Conservation (phyloP, 2,797 vertebrate species). For the Selene dorsalis region DNA sequence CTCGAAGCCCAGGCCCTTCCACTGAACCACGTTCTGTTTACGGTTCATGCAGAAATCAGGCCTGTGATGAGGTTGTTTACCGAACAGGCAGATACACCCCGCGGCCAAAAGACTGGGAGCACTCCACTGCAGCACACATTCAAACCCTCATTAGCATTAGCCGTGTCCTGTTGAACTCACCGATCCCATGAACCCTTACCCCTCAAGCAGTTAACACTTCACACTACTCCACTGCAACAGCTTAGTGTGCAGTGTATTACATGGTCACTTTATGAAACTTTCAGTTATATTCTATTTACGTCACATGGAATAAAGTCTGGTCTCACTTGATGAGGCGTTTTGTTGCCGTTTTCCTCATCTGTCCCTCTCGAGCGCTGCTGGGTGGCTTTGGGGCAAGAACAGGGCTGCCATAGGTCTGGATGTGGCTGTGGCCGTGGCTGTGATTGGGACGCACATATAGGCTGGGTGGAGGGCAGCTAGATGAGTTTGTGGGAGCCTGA, state of each 20-base stretch:
- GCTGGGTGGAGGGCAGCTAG: conserved; percentile 74
- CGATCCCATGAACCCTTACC: conserved; percentile 49
- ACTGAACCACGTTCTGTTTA: conserved; percentile 83
- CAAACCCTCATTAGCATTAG: conserved; percentile 73
- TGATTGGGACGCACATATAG: conserved; percentile 73
- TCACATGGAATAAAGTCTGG: conserved; percentile 12
- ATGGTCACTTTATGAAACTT: conserved; percentile 20
- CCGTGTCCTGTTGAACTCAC: conserved; percentile 69
- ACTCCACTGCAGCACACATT: conserved; percentile 64
- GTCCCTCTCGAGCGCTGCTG: conserved; percentile 81
- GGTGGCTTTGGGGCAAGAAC: conserved; percentile 82
- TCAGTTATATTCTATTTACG: not conserved
- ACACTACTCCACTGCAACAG: conserved; percentile 27
- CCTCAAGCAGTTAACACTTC: no score
- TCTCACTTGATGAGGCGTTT: conserved; percentile 91
- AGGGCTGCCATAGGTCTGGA: conserved; percentile 74
- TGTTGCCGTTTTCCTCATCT: conserved; percentile 83
- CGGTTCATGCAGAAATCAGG: conserved; percentile 81
- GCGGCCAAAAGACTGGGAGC: conserved; percentile 71
- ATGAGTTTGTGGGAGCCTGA: conserved; percentile 66
- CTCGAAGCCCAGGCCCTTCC: conserved; percentile 76
- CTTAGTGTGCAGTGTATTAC: conserved; percentile 25
- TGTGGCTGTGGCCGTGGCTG: conserved; percentile 80
- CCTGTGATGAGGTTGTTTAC: conserved; percentile 81
- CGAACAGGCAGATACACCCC: conserved; percentile 77